Evolutionary conservation across 92 coral and sea anemone species (phyloP), one percentile per base, ranked within the genome.

Genomic region (Virgularia gustaviana): DNA sequence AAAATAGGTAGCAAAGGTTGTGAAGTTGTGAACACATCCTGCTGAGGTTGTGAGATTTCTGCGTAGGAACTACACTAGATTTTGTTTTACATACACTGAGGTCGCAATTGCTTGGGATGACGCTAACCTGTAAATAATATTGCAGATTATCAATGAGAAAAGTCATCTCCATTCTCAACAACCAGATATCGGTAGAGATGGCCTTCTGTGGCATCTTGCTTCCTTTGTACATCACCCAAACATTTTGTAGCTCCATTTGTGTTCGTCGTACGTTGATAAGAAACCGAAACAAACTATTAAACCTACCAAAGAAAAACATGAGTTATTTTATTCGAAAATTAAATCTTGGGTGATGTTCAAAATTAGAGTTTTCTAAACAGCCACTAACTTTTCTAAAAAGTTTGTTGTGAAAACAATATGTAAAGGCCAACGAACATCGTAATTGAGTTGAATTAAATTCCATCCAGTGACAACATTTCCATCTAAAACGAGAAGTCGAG

Each of bases 151-250:
- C 96, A n/a, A 92, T 94, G 53, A 92, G 83, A 79, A 92, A 92
- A 7, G 94, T 89, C 98, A 92, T 92, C 68, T 92, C 96, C 98
- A 92, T 92, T 55, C 98, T 81, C 16, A 90, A 75, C 2, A 92
- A 86, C 98, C 98, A 92, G 22, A 85, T 78, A 12, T 67, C 53
- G 78, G 84, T 84, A 9, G 96, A 81, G 79, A 81, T 71, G 37
- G 86, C 82, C 19, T 79, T 73, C 10, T 90, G 65, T 39, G 82
- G 79, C 70, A 85, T 83, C 52, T 83, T 87, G 20, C 86, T 67
- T 11, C 88, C 94, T 90, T 89, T 92, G 72, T 86, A 91, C 19
- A 79, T 81, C 0, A 89, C 92, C 98, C 98, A 92, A 4, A 89
- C 96, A 23, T 73, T 81, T 41, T 92, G 98, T 13, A 92, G 80